Conservation (phyloP, 2,888 invertebrate species). For the Tyria jacobaeae region DNA sequence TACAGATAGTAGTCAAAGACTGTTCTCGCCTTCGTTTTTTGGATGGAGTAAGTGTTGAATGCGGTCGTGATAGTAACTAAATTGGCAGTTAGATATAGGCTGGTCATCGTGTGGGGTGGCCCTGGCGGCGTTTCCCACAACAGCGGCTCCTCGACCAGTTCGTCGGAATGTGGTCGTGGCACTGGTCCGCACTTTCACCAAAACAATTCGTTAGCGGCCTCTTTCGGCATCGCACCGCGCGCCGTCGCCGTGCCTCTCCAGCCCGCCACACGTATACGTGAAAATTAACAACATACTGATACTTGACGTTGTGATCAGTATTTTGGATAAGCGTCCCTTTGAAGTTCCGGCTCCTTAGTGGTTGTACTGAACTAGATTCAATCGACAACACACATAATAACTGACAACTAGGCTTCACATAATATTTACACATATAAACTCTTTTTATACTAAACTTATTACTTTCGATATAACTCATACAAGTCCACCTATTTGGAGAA, state of each 20-base stretch:
- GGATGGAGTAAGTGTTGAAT: slow-evolving; percentile 21
- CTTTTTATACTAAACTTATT: not conserved
- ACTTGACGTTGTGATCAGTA: slow-evolving; percentile 74
- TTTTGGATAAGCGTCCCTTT: slow-evolving; percentile 69
- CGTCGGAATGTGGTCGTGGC: slow-evolving; percentile 86
- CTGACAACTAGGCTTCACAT: not conserved
- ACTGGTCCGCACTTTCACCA: slow-evolving; percentile 86
- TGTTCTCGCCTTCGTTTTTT: slow-evolving; percentile 10
- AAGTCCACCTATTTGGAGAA: not conserved
- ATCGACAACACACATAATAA: not conserved
- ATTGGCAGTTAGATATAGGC: slow-evolving; percentile 66
- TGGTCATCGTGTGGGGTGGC: slow-evolving; percentile 80
- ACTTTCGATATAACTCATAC: not conserved
- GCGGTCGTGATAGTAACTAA: slow-evolving; percentile 51
- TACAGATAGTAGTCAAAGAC: slow-evolving; percentile 11
- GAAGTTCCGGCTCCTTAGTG: slow-evolving; percentile 60
- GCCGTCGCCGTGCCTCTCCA: slow-evolving; percentile 71
- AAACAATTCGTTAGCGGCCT: slow-evolving; percentile 86
- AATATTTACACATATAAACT: not conserved
- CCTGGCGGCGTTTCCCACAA: slow-evolving; percentile 86
- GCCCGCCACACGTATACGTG: slow-evolving; percentile 77
- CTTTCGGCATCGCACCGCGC: slow-evolving; percentile 83
- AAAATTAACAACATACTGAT: slow-evolving; percentile 81
- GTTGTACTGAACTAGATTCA: slow-evolving; percentile 13
- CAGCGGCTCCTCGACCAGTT: slow-evolving; percentile 84